Evolutionary conservation across 2,888 invertebrate species (phyloP).

Genomic region (Diplolepis rosae): DNA sequence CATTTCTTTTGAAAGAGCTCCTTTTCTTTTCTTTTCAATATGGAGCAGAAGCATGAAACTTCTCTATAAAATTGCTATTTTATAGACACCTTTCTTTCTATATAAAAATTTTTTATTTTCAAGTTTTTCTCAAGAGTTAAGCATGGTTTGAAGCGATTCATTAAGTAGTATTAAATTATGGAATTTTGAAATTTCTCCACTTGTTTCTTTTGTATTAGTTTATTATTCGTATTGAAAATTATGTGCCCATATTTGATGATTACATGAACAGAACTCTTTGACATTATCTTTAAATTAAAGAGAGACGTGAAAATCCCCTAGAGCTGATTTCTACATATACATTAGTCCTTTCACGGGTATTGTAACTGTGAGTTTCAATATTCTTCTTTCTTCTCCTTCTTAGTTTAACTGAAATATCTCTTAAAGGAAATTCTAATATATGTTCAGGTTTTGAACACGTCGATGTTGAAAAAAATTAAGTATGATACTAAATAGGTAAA

Average conservation of each 20-base stretch:
- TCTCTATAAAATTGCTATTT: constrained; percentile 11
- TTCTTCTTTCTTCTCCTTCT: too few relatives aligned
- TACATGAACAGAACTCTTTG: not conserved
- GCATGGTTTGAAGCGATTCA: not conserved
- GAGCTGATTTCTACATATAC: not conserved
- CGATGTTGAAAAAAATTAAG: not conserved
- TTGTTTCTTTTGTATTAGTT: not conserved
- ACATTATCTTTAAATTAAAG: not conserved
- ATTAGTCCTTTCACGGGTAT: not conserved
- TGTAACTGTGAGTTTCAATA: not conserved
- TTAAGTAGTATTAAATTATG: not conserved
- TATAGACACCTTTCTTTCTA: not conserved
- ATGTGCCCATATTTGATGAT: too few relatives aligned
- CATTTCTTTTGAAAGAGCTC: constrained; percentile 61
- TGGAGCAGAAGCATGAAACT: constrained; percentile 14
- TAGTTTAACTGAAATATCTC: constrained; percentile 6
- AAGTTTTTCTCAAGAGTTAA: not conserved
- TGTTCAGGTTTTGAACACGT: not conserved
- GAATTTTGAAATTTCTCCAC: not conserved
- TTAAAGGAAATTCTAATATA: not conserved
- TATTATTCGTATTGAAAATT: not conserved
- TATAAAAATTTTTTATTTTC: not conserved
- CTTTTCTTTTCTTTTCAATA: constrained; percentile 46
- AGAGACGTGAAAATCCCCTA: not conserved
- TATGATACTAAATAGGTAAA: too few relatives aligned